phyloP scores from a whole-genome alignment of 23 tunicate genomes.

The Ciona savignyi region DNA sequence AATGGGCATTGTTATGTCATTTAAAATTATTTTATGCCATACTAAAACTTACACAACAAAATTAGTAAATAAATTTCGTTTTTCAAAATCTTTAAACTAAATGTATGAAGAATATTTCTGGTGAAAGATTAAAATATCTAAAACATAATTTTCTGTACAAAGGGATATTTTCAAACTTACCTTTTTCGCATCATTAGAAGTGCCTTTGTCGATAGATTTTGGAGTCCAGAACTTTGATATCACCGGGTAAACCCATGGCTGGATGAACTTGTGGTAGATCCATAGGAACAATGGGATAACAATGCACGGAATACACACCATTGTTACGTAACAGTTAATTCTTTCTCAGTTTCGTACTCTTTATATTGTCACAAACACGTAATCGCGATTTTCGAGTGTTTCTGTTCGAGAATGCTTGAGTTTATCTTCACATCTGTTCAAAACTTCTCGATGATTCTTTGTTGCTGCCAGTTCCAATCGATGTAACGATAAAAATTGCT shows the following conservation, averaged over 20 bases:
- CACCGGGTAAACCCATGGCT: conserved; percentile 81
- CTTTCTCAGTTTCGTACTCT: neutral
- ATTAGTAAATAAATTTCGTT: too few species aligned
- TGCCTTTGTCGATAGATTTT: conserved; percentile 18
- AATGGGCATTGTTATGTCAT: too few species aligned
- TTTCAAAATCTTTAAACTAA: too few species aligned
- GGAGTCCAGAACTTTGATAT: conserved; percentile 57
- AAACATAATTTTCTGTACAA: neutral
- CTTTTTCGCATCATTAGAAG: conserved; percentile 5
- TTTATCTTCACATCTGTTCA: too few species aligned
- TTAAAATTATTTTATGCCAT: too few species aligned
- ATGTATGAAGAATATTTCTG: too few species aligned
- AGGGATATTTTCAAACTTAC: neutral
- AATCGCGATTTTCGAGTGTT: too few species aligned
- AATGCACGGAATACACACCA: conserved; percentile 97
- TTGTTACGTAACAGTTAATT: conserved; percentile 3
- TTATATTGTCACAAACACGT: neutral
- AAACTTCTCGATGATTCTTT: neutral
- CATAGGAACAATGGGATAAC: conserved; percentile 88
- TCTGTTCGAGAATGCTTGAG: too few species aligned
- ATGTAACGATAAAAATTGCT: neutral
- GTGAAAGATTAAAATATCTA: too few species aligned
- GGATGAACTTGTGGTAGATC: conserved; percentile 91
- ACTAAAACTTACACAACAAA: too few species aligned
- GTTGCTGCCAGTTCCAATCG: neutral